These are phyloP conservation scores for Trilocha varians DNA, from an alignment of 2,888 invertebrate genomes.

Conservation along the genomic window DNA sequence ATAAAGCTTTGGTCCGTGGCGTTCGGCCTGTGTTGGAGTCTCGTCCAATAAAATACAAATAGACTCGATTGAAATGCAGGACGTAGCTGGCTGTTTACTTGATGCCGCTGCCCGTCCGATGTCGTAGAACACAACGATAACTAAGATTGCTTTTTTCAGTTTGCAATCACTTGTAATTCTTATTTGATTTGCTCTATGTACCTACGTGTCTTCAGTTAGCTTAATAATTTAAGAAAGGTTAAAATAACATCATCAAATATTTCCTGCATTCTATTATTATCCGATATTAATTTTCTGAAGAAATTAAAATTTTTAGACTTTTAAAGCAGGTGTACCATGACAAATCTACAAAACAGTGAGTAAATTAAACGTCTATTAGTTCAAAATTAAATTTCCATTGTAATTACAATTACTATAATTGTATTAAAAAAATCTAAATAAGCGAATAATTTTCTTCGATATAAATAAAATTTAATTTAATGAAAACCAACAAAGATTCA, in stretches of 20 bases:
- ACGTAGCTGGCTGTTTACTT: slow-evolving; percentile 57
- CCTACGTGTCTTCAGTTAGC: background rate
- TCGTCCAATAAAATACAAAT: slow-evolving; percentile 66
- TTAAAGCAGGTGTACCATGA: no score
- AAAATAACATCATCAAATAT: no score
- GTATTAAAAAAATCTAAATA: no score
- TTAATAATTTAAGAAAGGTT: background rate
- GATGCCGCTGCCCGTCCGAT: slow-evolving; percentile 32
- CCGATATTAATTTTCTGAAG: no score
- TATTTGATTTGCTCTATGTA: background rate
- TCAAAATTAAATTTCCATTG: slow-evolving; percentile 39
- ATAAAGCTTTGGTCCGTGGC: slow-evolving; percentile 45
- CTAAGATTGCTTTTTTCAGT: slow-evolving; percentile 65
- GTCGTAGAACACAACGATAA: slow-evolving; percentile 48
- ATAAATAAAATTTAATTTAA: no score
- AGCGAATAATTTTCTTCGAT: no score
- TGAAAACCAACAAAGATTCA: no score
- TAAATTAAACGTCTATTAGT: no score
- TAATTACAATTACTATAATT: background rate
- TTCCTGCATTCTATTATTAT: no score
- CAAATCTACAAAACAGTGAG: no score
- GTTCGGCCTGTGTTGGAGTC: slow-evolving; percentile 37
- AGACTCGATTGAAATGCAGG: slow-evolving; percentile 67
- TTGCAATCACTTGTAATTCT: slow-evolving; percentile 55
- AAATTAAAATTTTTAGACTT: no score